Conservation (phyloP, 1,140 invertebrate genomes). For the Drosophila insularis region DNA sequence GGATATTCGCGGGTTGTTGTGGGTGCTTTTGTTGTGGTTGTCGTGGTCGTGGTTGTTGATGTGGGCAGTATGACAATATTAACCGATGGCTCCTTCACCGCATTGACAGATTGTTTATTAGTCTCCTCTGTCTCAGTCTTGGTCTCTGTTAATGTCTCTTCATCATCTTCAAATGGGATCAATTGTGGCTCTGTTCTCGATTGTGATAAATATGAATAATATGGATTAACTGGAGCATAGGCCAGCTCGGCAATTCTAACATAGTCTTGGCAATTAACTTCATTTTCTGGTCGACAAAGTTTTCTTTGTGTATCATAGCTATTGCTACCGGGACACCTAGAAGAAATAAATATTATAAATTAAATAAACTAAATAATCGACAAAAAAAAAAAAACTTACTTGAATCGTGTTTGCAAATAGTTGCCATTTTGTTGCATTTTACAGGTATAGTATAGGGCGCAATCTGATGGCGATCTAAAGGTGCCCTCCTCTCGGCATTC, state of each 20-base stretch:
- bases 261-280: constrained; percentile 50
- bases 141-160: background rate
- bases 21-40: constrained; percentile 9
- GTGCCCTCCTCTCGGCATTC: constrained; percentile 71
- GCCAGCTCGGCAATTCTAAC: constrained; percentile 26
- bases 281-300: constrained; percentile 49
- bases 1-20: constrained; percentile 14
- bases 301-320: constrained; percentile 56
- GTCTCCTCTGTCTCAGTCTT: background rate
- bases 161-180: constrained; percentile 34
- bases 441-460: constrained; percentile 81
- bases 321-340: constrained; percentile 61
- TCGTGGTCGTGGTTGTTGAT: background rate
- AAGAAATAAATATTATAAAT: too few relatives aligned
- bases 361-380: background rate
- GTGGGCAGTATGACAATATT: constrained; percentile 31
- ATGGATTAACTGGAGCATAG: constrained; percentile 43
- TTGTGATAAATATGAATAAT: constrained; percentile 49
- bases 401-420: constrained; percentile 79
- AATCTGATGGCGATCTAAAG: constrained; percentile 78
- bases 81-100: background rate
- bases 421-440: constrained; percentile 58
- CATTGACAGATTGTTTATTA: background rate
- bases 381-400: constrained; percentile 36
- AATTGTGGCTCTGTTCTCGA: background rate